Percentiles rank a stretch among this genome's conserved stretches.
Evolutionary conservation across 2,113 vertebrate genomes (phyloP).

Genomic region (Chelonoidis abingdonii): DNA sequence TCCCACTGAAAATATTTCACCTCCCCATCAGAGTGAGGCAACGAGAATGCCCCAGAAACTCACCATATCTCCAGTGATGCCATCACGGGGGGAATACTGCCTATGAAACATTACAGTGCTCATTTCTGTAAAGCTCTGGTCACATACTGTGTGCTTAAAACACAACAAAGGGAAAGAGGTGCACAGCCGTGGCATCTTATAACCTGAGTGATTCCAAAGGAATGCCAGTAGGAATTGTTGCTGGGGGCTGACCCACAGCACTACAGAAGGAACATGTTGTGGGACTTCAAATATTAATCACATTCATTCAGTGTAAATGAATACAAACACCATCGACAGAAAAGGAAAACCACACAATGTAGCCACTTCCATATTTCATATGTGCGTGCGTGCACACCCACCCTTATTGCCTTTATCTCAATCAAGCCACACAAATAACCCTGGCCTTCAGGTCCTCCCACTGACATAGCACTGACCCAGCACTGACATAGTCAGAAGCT

Average conservation of each 20-base stretch:
- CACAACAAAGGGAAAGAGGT: neutral
- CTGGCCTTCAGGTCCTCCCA: rapidly evolving
- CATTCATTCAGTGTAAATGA: neutral
- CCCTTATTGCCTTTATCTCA: neutral
- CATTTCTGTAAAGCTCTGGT: neutral
- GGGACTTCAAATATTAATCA: neutral
- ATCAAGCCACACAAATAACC: rapidly evolving
- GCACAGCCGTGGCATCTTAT: neutral
- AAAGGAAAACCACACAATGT: neutral
- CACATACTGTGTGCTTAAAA: neutral
- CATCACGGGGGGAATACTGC: neutral
- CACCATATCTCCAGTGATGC: neutral
- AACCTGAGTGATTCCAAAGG: neutral
- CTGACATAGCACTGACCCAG: neutral
- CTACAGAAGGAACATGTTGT: rapidly evolving
- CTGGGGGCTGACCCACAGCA: neutral
- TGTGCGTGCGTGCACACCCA: neutral
- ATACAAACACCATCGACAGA: neutral
- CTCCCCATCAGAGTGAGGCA: neutral
- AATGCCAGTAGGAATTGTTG: neutral
- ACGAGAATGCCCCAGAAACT: neutral
- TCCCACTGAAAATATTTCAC: neutral
- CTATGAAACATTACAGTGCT: neutral
- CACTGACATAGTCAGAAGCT: neutral
- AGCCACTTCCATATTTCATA: neutral